Evolutionary conservation across 2,113 vertebrate species (phyloP).

Genomic region (Panthera tigris): DNA sequence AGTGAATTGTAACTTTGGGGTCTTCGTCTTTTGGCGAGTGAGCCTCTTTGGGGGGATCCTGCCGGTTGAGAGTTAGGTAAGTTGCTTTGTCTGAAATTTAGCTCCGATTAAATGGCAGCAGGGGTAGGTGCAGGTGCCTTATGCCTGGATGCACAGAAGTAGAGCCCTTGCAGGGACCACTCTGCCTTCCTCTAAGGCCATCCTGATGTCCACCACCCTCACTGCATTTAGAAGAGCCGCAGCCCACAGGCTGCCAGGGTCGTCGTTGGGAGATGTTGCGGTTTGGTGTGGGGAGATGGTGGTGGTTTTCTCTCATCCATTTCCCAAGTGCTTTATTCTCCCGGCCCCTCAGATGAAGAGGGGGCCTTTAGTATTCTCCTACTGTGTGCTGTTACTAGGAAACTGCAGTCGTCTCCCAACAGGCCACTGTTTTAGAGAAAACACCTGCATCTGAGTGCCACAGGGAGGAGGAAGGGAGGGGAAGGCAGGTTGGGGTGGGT

Average conservation of each 20-base stretch:
- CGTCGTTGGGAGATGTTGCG: background rate
- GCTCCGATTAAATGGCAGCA: background rate
- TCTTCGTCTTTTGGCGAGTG: background rate
- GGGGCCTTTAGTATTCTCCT: background rate
- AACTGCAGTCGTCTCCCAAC: background rate
- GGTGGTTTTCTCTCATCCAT: background rate
- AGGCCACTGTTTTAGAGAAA: background rate
- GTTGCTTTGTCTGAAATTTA: conserved; percentile 22
- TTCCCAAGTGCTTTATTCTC: background rate
- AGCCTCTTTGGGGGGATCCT: background rate
- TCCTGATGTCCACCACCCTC: background rate
- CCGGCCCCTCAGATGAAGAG: background rate
- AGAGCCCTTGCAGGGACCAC: fast-evolving
- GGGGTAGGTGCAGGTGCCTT: background rate
- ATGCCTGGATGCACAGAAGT: background rate
- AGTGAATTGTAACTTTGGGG: fast-evolving
- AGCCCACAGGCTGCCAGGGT: background rate
- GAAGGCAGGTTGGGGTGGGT: fast-evolving
- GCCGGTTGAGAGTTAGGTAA: background rate
- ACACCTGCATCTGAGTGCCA: background rate
- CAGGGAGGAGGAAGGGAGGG: background rate
- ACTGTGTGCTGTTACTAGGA: background rate
- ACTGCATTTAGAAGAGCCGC: background rate
- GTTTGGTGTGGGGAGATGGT: background rate
- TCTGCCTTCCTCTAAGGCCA: fast-evolving